Evolutionary conservation across 2,888 invertebrate genomes (phyloP), one percentile per base, ranked within the genome.

Genomic region (Conchocele bisecta): DNA sequence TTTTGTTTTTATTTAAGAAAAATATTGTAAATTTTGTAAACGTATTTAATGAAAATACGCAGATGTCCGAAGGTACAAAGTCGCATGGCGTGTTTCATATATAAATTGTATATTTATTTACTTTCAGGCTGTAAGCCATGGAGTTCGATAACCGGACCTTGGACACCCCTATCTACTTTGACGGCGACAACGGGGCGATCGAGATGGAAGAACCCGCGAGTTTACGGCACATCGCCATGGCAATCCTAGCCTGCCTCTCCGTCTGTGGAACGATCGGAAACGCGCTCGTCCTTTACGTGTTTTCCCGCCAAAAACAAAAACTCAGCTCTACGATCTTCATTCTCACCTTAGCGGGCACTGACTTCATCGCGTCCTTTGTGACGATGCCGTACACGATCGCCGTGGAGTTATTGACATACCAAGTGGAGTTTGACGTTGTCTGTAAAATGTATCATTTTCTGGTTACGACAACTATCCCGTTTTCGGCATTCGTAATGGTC

Each of bases 271-370:
- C 83, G 4, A 68, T 82, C 5, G 87, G 88, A 7, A 88, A 88
- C 60, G 81, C 82, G 17, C 66, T 88, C 9, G 88, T 86, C 6
- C 72, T 87, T 11, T 85, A 85, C 69, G 86, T 86, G n/a, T 88
- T 87, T 69, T 76, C 83, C 7, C 74, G 76, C 17, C 76, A 75
- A 44, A 76, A 73, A 26, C 86, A 89, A 71, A 86, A 82, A 44
- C 79, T 85, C 53, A 88, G 88, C 17, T 89, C 90, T n/a, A 89
- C 89, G 4, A 83, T 89, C 17, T 89, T 89, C 65, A 89, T 89
- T 42, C 70, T 89, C 13, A 86, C 86, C 1, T 57, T 89, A n/a
- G 89, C 89, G 4, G 86, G 84, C 9, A 88, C 87, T 0, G 89
- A 89, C 59, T 86, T 89, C 39, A 79, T 83, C 6, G 84, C 89